These are phyloP conservation scores for Zelleria hepariella DNA, from an alignment of 2,888 invertebrate genomes.

Conservation along the genomic window DNA sequence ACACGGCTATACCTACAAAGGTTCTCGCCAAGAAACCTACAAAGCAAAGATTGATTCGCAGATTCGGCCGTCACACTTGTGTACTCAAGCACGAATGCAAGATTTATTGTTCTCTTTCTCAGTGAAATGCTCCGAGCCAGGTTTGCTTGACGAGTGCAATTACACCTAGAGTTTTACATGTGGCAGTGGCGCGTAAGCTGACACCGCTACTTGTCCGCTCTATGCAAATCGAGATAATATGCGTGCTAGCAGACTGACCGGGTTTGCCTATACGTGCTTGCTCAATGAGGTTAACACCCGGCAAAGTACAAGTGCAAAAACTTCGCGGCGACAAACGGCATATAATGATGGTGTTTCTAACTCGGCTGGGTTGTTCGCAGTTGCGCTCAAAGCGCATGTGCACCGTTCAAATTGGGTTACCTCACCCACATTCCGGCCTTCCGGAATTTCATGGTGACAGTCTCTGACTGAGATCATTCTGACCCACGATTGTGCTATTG, in stretches of 20 bases:
- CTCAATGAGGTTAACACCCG: conserved; percentile 53
- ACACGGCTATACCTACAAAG: too few relatives aligned
- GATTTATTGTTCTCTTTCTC: not conserved
- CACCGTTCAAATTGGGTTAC: conserved; percentile 57
- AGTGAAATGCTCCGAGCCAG: not conserved
- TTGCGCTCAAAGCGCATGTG: conserved; percentile 58
- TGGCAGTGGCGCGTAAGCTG: conserved; percentile 45
- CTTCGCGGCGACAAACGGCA: conserved; percentile 29
- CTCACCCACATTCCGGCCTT: conserved; percentile 65
- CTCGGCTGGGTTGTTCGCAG: conserved; percentile 50
- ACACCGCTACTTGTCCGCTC: conserved; percentile 61
- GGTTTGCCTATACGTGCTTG: conserved; percentile 44
- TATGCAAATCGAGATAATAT: conserved; percentile 66
- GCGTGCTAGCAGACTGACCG: conserved; percentile 61
- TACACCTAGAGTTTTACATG: conserved; percentile 29
- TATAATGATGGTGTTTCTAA: conserved; percentile 32
- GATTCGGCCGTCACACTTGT: not conserved
- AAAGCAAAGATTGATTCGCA: not conserved
- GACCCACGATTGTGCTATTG: not conserved
- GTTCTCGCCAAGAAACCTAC: too few relatives aligned
- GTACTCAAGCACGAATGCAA: not conserved
- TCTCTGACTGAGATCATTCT: not conserved
- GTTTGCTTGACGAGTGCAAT: conserved; percentile 23
- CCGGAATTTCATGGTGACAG: conserved; percentile 64
- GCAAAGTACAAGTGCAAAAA: conserved; percentile 44